Base-by-base conservation (phyloP, 2,888 invertebrate species). In the Polyommatus iphigenia region DNA sequence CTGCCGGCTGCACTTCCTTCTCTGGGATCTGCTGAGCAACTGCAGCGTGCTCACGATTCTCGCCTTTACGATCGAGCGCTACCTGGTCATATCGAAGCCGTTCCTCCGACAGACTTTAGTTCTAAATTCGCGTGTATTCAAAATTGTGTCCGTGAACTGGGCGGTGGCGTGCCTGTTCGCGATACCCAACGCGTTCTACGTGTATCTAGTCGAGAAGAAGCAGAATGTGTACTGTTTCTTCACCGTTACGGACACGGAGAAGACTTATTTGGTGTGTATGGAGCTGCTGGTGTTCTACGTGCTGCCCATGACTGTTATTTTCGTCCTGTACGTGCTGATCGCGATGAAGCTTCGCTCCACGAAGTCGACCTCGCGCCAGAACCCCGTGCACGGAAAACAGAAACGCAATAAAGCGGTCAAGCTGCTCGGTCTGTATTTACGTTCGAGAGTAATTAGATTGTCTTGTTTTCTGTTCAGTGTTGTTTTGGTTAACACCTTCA, bases 21-120 rank as follows among this genome's bases (percentile, higher is more conserved):
- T 97, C 0, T 96, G 97, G 78, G 98, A 98, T 87, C 96, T 96
- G n/a, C 95, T 97, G 0, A 96, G 96, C 79, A 97, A 97, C 86
- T 97, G 97, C 13, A 97, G 98, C 6, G 96, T 98, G 0, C 91
- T 97, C 41, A 97, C 96, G 2, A 98, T 98, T 81, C 97, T 97
- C 0, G 97, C 98, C 0, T 98, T 98, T 87, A 98, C 97, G 0
- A 95, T 98, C 15, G 98, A 98, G 88, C 95, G 98, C 59, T 98
- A 98, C 87, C 95, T 98, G 18, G 97, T 97, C 6, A 97, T 98
- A 76, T 97, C 97, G 79, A 96, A 96, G 89, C 98, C 98, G 0
- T 97, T 98, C 85, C 90, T 96, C 20, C 95, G 96, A 0, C 97
- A 97, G 87, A 97, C 96, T 50, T 95, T 97, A 88, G 96, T 97